A percentile compares a stretch with the other conserved stretches of the same genome.
Conservation (phyloP, 2,113 vertebrate species). For the Fulmarus glacialis region DNA sequence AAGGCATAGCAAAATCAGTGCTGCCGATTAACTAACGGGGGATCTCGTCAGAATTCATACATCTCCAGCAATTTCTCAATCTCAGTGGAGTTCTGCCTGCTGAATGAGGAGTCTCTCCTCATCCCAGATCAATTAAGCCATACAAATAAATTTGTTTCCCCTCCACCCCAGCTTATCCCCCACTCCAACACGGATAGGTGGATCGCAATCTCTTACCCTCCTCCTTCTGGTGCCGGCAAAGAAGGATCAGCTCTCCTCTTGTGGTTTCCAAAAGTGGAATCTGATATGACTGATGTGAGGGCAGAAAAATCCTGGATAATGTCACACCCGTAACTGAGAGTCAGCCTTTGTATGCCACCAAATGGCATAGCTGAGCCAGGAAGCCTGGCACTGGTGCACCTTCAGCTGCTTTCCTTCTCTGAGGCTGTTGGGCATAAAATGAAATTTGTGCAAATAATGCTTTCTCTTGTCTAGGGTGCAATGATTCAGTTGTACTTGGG, state of each 20-base stretch:
- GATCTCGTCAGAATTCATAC: not conserved
- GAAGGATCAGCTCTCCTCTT: not conserved
- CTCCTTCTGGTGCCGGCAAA: not conserved
- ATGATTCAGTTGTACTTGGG: not conserved
- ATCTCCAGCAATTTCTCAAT: constrained; percentile 41
- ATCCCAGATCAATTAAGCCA: constrained; percentile 45
- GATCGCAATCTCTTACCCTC: not conserved
- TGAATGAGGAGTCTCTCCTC: not conserved
- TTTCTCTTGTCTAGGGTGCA: not conserved
- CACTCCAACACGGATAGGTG: not conserved
- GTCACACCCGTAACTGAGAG: not conserved
- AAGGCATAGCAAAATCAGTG: not conserved
- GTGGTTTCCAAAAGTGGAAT: not conserved
- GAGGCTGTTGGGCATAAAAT: not conserved
- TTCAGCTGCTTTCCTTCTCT: not conserved
- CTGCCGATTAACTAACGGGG: not conserved
- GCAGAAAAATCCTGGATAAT: not conserved
- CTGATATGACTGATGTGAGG: not conserved
- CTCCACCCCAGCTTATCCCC: not conserved
- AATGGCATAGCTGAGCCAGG: not conserved
- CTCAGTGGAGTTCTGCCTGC: constrained; percentile 11
- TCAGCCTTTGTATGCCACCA: not conserved
- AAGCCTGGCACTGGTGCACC: not conserved
- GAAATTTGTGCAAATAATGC: not conserved
- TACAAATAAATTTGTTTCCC: not conserved